phyloP scores from a whole-genome alignment of 92 coral and sea anemone genomes.

The Parazoanthus atlanticus region DNA sequence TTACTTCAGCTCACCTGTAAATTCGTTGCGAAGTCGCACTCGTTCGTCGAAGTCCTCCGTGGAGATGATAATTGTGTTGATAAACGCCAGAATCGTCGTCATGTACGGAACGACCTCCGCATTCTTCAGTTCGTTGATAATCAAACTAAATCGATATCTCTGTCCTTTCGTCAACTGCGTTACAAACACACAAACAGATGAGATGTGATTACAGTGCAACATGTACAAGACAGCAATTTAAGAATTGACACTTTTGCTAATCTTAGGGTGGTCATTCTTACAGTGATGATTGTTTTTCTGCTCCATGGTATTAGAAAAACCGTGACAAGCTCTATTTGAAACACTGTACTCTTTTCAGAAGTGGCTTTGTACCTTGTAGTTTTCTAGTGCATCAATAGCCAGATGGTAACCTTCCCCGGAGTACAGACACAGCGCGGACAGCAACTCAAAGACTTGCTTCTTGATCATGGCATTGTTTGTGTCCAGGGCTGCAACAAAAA shows the following conservation, averaged over 20 bases:
- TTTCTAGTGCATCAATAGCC: constrained; percentile 95
- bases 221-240: no score
- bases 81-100: constrained; percentile 92
- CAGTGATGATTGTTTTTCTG: no score
- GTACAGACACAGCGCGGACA: constrained; percentile 94
- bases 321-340: neutral
- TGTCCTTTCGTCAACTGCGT: constrained; percentile 92
- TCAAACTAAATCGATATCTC: constrained; percentile 94
- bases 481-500: constrained; percentile 83
- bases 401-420: constrained; percentile 91
- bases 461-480: constrained; percentile 97
- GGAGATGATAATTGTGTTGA: constrained; percentile 92
- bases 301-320: no score
- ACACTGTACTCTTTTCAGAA: neutral
- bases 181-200: neutral
- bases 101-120: constrained; percentile 92
- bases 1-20: constrained; percentile 72
- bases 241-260: no score
- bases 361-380: constrained; percentile 78
- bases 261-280: no score
- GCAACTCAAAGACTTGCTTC: constrained; percentile 95
- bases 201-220: no score
- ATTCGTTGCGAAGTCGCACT: constrained; percentile 92
- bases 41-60: constrained; percentile 97
- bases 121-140: constrained; percentile 90